A percentile compares a stretch with the other conserved stretches of the same genome.
Conservation (phyloP, 2,113 vertebrate genomes). For the Proteles cristata region DNA sequence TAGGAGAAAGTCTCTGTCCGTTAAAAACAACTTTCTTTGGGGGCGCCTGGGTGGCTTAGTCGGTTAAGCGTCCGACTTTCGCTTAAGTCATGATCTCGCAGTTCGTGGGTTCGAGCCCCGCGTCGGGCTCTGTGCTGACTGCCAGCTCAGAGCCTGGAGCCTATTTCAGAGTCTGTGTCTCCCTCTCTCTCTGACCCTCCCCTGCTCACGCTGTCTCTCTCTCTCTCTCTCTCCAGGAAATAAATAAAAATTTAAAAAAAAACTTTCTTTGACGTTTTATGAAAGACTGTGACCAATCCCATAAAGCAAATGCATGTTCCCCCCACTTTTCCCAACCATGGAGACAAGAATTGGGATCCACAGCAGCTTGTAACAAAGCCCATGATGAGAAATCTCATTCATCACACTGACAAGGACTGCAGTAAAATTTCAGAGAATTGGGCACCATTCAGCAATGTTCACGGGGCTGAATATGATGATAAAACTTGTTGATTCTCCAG, state of each 20-base stretch:
- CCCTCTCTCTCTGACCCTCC: no score
- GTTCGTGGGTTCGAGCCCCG: no score
- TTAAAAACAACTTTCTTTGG: slow-evolving; percentile 49
- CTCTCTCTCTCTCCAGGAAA: no score
- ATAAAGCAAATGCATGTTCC: slow-evolving; percentile 61
- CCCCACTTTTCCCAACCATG: slow-evolving; percentile 45
- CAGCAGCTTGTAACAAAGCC: background rate
- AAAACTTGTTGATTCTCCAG: background rate
- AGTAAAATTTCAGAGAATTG: background rate
- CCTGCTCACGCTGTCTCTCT: no score
- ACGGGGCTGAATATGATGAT: background rate
- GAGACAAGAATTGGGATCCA: slow-evolving; percentile 61
- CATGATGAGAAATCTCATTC: background rate
- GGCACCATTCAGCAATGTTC: background rate
- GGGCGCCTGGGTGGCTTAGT: no score
- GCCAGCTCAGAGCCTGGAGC: no score
- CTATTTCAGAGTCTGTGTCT: no score
- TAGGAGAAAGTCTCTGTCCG: slow-evolving; percentile 42
- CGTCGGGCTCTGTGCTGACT: no score
- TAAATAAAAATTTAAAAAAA: background rate
- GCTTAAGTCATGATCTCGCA: no score
- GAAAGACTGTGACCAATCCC: slow-evolving; percentile 50
- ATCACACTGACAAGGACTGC: background rate
- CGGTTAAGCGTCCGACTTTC: no score
- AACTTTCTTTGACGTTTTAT: slow-evolving; percentile 66